phyloP scores from a whole-genome alignment of 2,797 vertebrate species.

The Brachyalestes nurse region DNA sequence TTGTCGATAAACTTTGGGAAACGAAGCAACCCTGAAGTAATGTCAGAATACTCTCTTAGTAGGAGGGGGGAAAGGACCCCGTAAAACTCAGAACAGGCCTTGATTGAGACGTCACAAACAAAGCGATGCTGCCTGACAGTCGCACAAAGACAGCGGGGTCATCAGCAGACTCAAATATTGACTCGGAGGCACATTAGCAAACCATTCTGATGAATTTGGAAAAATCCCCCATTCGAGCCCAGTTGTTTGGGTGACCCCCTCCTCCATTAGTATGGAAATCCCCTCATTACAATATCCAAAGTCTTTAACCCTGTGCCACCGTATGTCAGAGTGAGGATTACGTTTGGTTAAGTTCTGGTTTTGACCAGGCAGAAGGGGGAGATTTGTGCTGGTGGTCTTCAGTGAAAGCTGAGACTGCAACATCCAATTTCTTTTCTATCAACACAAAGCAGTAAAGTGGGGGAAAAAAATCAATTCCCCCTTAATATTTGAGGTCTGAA shows the following conservation, averaged over 20 bases:
- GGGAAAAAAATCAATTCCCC: no score
- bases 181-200: slow-evolving; percentile 65
- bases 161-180: slow-evolving; percentile 76
- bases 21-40: slow-evolving; percentile 34
- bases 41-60: slow-evolving; percentile 30
- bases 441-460: not conserved
- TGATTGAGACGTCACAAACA: slow-evolving; percentile 63
- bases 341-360: slow-evolving; percentile 21
- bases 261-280: slow-evolving; percentile 56
- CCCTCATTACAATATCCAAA: slow-evolving; percentile 50
- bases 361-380: slow-evolving; percentile 9
- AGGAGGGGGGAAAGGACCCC: not conserved
- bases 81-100: slow-evolving; percentile 44
- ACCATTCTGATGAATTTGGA: slow-evolving; percentile 44
- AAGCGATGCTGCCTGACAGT: slow-evolving; percentile 72
- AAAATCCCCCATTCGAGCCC: slow-evolving; percentile 35
- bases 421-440: not conserved
- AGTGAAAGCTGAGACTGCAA: not conserved
- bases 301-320: slow-evolving; percentile 51
- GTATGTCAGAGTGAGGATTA: slow-evolving; percentile 26
- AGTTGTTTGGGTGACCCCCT: slow-evolving; percentile 34
- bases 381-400: slow-evolving; percentile 21
- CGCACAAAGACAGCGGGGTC: slow-evolving; percentile 70
- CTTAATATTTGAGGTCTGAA: no score
- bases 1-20: slow-evolving; percentile 38